These are phyloP conservation scores for Pseudomyrmex concolor DNA, from an alignment of 1,140 invertebrate genomes.

Conservation along the genomic window DNA sequence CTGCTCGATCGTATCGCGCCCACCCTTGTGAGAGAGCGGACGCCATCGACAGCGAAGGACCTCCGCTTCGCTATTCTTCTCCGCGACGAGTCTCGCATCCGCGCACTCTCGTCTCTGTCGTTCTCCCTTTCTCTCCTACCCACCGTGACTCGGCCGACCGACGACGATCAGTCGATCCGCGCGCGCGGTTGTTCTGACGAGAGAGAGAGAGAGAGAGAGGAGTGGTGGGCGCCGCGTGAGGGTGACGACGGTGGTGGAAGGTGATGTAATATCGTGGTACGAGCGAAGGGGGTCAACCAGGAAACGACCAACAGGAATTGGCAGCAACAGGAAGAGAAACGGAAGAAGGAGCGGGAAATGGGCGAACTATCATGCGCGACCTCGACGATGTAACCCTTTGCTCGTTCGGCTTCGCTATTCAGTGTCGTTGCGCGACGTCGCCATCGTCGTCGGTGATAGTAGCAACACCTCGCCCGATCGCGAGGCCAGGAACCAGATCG, in stretches of 20 bases:
- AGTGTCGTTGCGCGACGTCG: conserved; percentile 44
- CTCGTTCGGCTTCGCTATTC: conserved; percentile 33
- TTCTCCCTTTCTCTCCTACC: conserved; percentile 42
- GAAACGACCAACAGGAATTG: conserved; percentile 36
- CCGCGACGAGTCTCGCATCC: conserved; percentile 25
- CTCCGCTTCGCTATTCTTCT: conserved; percentile 52
- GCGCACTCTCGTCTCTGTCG: conserved; percentile 39
- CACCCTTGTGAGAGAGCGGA: conserved; percentile 17
- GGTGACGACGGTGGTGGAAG: conserved; percentile 43
- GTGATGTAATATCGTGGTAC: conserved; percentile 34
- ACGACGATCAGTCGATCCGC: conserved; percentile 60
- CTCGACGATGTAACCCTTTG: conserved; percentile 42
- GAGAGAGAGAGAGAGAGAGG: conserved; percentile 32
- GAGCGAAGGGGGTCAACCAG: conserved; percentile 25
- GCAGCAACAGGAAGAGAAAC: conserved; percentile 35
- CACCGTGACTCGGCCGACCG: conserved; percentile 23
- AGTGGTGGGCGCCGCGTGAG: conserved; percentile 51
- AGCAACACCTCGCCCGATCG: conserved; percentile 54
- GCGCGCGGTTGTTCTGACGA: conserved; percentile 52
- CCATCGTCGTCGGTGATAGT: conserved; percentile 9
- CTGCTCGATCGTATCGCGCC: conserved; percentile 5
- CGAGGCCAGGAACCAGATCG: conserved; percentile 9
- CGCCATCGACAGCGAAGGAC: conserved; percentile 37
- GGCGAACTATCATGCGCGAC: conserved; percentile 61
- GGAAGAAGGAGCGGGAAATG: conserved; percentile 60